These are phyloP conservation scores for Drosophila paranaensis DNA, from an alignment of 2,888 invertebrate genomes.

Conservation along the genomic window DNA sequence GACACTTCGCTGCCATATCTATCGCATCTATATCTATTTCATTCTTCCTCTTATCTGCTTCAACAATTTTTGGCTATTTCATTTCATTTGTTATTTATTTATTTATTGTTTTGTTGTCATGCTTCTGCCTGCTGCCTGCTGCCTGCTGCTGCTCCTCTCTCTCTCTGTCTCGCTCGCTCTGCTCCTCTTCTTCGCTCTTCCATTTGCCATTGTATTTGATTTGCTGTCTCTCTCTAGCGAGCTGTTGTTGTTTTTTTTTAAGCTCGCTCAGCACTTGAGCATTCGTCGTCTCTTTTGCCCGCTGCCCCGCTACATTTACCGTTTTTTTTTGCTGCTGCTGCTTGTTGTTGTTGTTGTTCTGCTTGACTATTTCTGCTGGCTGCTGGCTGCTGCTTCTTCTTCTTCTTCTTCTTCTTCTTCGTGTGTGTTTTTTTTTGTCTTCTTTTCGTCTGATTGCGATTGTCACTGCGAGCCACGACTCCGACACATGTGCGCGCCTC, in stretches of 20 bases:
- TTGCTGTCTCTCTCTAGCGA: conserved; percentile 49
- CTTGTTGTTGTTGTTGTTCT: conserved; percentile 5
- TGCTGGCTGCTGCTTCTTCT: conserved; percentile 6
- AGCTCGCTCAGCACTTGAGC: conserved; percentile 52
- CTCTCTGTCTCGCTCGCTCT: conserved; percentile 1
- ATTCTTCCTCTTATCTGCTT: background rate
- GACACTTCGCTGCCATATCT: background rate
- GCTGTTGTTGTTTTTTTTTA: conserved; percentile 70
- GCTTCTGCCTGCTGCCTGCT: conserved; percentile 4
- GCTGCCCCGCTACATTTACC: conserved; percentile 3
- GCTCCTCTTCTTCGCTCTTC: background rate
- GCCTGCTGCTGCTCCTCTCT: too few species aligned
- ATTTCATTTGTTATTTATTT: conserved; percentile 10
- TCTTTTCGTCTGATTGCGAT: conserved; percentile 36
- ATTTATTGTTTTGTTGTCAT: conserved; percentile 20
- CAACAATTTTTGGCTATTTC: conserved; percentile 6
- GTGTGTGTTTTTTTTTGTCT: conserved; percentile 8
- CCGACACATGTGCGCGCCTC: conserved; percentile 24
- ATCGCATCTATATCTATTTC: background rate
- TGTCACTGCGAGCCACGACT: conserved; percentile 35
- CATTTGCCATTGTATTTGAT: conserved; percentile 9
- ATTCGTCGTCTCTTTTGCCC: conserved; percentile 29
- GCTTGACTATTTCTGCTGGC: conserved; percentile 5
- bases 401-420: conserved; percentile 6
- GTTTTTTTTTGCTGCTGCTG: background rate